Evolutionary conservation across 2,888 invertebrate species (phyloP).

Genomic region (Villa cingulata): DNA sequence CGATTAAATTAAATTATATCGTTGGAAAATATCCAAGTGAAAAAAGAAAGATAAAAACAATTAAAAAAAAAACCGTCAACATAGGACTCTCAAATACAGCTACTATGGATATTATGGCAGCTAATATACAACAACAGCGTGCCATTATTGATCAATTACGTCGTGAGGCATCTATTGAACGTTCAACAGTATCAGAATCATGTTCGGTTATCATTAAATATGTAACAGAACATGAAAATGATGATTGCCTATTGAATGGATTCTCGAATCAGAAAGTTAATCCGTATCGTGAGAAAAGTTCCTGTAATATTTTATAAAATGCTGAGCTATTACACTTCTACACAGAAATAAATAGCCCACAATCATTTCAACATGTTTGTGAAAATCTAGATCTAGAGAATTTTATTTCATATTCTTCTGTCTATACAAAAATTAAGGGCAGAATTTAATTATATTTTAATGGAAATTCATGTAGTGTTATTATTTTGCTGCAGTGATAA

Average conservation of each 20-base stretch:
- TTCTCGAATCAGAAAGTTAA: constrained; percentile 85
- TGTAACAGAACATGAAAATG: constrained; percentile 79
- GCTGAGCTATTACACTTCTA: too few species aligned
- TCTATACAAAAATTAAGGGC: too few species aligned
- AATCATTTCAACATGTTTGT: too few species aligned
- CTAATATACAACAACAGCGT: constrained; percentile 80
- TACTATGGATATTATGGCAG: constrained; percentile 88
- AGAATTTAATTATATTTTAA: too few species aligned
- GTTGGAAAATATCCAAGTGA: too few species aligned
- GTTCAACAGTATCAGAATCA: constrained; percentile 77
- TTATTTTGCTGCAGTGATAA: too few species aligned
- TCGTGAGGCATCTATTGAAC: constrained; percentile 75
- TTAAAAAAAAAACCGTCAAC: constrained; percentile 34
- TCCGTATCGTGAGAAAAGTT: constrained; percentile 81
- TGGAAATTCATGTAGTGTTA: too few species aligned
- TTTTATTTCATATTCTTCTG: too few species aligned
- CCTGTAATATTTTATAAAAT: constrained; percentile 65
- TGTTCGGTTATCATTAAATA: constrained; percentile 84
- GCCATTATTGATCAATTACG: constrained; percentile 86
- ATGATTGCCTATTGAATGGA: constrained; percentile 84
- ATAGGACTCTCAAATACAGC: constrained; percentile 77
- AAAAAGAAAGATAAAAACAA: too few species aligned
- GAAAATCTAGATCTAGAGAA: too few species aligned
- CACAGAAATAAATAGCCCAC: too few species aligned
- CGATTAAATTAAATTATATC: too few species aligned